Evolutionary conservation across 1,140 invertebrate species (phyloP).

Genomic region (Anastrepha ludens): DNA sequence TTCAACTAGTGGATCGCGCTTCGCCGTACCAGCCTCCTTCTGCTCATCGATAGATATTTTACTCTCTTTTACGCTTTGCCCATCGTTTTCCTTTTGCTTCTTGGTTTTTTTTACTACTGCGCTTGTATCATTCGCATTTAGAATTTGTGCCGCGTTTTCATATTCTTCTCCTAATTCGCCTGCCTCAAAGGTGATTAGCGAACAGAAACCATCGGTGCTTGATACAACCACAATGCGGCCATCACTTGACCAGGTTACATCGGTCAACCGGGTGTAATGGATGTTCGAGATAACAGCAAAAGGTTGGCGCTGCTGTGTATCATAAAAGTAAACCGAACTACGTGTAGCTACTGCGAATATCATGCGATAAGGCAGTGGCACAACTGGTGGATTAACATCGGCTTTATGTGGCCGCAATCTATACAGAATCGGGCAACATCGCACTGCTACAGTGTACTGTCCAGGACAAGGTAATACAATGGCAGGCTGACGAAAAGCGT

Average conservation of each 20-base stretch:
- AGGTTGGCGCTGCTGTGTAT: conserved; percentile 91
- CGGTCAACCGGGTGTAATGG: conserved; percentile 94
- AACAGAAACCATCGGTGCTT: conserved; percentile 97
- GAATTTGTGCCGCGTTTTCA: conserved; percentile 69
- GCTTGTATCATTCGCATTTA: conserved; percentile 58
- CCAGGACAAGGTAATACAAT: conserved; percentile 86
- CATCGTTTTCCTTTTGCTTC: conserved; percentile 56
- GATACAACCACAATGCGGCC: conserved; percentile 88
- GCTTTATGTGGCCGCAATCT: conserved; percentile 78
- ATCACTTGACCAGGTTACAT: conserved; percentile 93
- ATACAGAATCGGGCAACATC: conserved; percentile 88
- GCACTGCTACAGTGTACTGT: conserved; percentile 85
- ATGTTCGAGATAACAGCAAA: conserved; percentile 92
- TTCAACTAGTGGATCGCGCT: conserved; percentile 4
- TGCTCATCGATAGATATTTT: conserved; percentile 63
- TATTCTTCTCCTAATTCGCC: conserved; percentile 88
- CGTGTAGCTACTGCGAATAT: conserved; percentile 94
- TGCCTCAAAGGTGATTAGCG: conserved; percentile 88
- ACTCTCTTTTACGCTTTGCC: conserved; percentile 59
- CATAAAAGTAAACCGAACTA: conserved; percentile 90
- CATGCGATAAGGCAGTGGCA: conserved; percentile 87
- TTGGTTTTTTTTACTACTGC: conserved; percentile 51
- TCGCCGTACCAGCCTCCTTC: background rate
- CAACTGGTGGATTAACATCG: conserved; percentile 75
- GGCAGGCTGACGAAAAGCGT: conserved; percentile 77